phyloP scores from a whole-genome alignment of 2,113 vertebrate genomes.

The Gasterosteus nipponicus region DNA sequence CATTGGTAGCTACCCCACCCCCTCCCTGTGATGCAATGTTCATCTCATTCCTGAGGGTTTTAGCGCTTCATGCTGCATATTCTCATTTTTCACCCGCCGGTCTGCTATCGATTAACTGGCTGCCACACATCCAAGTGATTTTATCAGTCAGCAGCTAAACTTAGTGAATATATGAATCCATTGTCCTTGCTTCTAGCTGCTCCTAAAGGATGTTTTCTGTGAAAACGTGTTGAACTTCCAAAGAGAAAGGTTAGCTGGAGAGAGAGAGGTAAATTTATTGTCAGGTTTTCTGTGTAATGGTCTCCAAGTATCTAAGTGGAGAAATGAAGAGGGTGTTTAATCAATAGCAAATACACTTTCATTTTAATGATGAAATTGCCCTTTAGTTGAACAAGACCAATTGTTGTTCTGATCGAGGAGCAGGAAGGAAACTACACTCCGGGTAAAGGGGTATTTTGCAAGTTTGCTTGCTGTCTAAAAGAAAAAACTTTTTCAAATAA shows the following conservation, averaged over 20 bases:
- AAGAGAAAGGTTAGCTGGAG: slow-evolving; percentile 16
- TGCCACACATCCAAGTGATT: slow-evolving; percentile 44
- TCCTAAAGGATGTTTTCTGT: slow-evolving; percentile 1
- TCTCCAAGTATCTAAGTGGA: slow-evolving; percentile 8
- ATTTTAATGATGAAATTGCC: slow-evolving; percentile 38
- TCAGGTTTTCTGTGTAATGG: slow-evolving; percentile 28
- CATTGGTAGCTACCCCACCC: slow-evolving; percentile 23
- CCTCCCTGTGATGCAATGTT: slow-evolving; percentile 26
- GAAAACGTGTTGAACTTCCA: not conserved
- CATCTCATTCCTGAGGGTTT: slow-evolving; percentile 26
- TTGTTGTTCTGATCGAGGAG: slow-evolving; percentile 8
- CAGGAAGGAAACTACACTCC: not conserved
- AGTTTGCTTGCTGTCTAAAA: not conserved
- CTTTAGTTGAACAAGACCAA: slow-evolving; percentile 18
- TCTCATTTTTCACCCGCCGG: slow-evolving; percentile 60
- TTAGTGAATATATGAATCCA: slow-evolving; percentile 51
- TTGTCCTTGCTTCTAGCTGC: not conserved
- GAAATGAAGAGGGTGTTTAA: slow-evolving; percentile 33
- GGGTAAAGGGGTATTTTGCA: not conserved
- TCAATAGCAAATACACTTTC: slow-evolving; percentile 38
- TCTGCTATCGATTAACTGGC: slow-evolving; percentile 57
- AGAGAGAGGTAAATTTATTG: slow-evolving; percentile 32
- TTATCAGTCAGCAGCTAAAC: slow-evolving; percentile 37
- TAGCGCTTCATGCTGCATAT: slow-evolving; percentile 39
- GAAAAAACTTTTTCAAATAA: not conserved